Percentiles rank a stretch among this genome's conserved stretches.
phyloP scores from a whole-genome alignment of 2,113 vertebrate species.

The Rhinopomastus cyanomelas region DNA sequence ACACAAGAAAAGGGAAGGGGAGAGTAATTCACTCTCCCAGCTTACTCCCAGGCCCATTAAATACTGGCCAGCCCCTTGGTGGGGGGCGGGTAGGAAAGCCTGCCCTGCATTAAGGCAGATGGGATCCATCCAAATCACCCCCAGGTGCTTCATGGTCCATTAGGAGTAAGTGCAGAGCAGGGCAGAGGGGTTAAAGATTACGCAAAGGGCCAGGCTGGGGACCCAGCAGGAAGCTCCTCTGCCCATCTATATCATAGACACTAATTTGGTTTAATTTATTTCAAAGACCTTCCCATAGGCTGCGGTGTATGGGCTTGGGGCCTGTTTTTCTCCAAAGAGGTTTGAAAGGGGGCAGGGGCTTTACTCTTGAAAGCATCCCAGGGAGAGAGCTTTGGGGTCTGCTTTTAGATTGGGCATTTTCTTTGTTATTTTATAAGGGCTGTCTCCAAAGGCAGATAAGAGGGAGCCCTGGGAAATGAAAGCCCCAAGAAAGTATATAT shows the following conservation, averaged over 20 bases:
- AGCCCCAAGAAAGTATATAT: neutral
- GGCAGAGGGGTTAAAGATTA: constrained; percentile 37
- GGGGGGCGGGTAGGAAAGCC: neutral
- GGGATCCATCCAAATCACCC: constrained; percentile 33
- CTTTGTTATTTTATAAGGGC: neutral
- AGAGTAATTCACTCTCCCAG: neutral
- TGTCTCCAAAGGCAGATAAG: constrained; percentile 31
- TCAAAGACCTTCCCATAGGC: constrained; percentile 55
- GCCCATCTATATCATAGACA: constrained; percentile 57
- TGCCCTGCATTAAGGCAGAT: constrained; percentile 34
- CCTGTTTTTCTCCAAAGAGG: neutral
- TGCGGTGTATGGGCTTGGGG: neutral
- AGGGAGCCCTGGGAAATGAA: constrained; percentile 1
- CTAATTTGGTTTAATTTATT: constrained; percentile 74
- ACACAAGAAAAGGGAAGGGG: neutral
- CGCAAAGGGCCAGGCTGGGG: neutral
- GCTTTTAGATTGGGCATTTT: neutral
- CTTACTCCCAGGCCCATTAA: neutral
- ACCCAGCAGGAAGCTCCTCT: constrained; percentile 30
- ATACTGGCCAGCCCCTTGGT: neutral
- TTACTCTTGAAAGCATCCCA: constrained; percentile 37
- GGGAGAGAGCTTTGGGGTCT: neutral
- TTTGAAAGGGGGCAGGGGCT: neutral
- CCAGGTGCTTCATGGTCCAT: constrained; percentile 56
- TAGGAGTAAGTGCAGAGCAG: neutral